phyloP scores from a whole-genome alignment of 2,113 vertebrate species.

The Carassius gibelio region DNA sequence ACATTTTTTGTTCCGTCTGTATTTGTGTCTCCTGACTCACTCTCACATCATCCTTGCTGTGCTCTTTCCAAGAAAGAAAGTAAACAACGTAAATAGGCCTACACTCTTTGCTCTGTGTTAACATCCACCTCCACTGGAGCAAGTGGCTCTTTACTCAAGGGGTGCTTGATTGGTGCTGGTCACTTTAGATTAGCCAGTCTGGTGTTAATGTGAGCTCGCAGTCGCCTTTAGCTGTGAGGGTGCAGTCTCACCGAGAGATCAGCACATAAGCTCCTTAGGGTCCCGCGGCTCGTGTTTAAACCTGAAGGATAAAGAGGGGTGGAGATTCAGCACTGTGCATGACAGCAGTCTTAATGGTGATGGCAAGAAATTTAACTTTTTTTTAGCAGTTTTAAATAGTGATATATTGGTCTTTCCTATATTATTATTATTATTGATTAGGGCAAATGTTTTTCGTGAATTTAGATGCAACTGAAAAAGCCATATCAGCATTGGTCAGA shows the following conservation, averaged over 20 bases:
- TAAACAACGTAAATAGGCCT: slow-evolving; percentile 10
- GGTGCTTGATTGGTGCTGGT: slow-evolving; percentile 38
- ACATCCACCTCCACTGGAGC: slow-evolving; percentile 32
- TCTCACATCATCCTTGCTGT: neutral
- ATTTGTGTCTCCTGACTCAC: neutral
- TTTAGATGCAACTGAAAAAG: no score
- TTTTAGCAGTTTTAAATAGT: neutral
- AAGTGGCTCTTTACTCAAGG: slow-evolving; percentile 42
- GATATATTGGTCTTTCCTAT: no score
- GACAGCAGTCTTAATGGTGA: neutral
- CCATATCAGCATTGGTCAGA: neutral
- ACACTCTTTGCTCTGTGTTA: slow-evolving; percentile 17
- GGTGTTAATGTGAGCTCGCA: slow-evolving; percentile 22
- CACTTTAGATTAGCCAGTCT: slow-evolving; percentile 39
- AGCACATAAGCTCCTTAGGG: slow-evolving; percentile 12
- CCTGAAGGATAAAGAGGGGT: slow-evolving; percentile 9
- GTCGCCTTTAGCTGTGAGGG: slow-evolving; percentile 26
- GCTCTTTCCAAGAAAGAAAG: slow-evolving; percentile 37
- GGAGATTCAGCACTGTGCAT: slow-evolving; percentile 2
- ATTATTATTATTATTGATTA: neutral
- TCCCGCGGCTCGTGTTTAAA: slow-evolving; percentile 1
- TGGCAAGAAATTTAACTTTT: neutral
- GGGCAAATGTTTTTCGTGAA: no score
- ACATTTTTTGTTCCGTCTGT: neutral
- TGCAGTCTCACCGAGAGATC: slow-evolving; percentile 21